Evolutionary conservation across 2,797 vertebrate genomes (phyloP), one percentile per base, ranked within the genome.

Genomic region (Argentina silus): DNA sequence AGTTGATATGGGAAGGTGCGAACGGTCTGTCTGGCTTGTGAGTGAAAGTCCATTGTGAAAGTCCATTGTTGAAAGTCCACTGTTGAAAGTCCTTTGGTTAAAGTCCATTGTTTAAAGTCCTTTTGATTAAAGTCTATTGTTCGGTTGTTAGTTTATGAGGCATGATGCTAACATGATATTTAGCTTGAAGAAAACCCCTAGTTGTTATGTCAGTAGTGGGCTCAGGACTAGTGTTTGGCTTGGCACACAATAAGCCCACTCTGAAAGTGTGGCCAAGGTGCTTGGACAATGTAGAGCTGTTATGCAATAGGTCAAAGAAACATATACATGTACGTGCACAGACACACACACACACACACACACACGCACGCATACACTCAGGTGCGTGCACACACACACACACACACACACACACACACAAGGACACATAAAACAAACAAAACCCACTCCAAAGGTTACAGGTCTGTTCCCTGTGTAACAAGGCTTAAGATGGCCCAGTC

Each of bases 51-150:
- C 15, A 14, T 36, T 36, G 9, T 15, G n/a, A 10, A 12, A 53
- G 27, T 36, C 12, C 12, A 4, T 53, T 53, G 50, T 12, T 57
- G 60, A 78, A 55, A 66, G 15, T 63, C 86, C 66, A 83, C 88
- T 90, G 72, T 74, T 74, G n/a, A n/a, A n/a, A n/a, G n/a, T n/a
- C 9, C 10, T 3, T 51, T 51, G 48, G 48, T 51, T 59, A 77
- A 53, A 64, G 14, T 62, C 45, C 69, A 83, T 78, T 76, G 78
- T 69, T n/a, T n/a, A n/a, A n/a, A n/a, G n/a, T n/a, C n/a, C n/a
- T n/a, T n/a, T n/a, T n/a, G n/a, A n/a, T n/a, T 57, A 78, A 55
- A 66, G 15, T 63, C 86, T 63, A 83, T 88, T 90, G 72, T 74
- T 74, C 69, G 9, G 19, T 1, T 87, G 79, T 86, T 86, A 89